Evolutionary conservation across 2,113 vertebrate genomes (phyloP).

Genomic region (Manacus vitellinus): DNA sequence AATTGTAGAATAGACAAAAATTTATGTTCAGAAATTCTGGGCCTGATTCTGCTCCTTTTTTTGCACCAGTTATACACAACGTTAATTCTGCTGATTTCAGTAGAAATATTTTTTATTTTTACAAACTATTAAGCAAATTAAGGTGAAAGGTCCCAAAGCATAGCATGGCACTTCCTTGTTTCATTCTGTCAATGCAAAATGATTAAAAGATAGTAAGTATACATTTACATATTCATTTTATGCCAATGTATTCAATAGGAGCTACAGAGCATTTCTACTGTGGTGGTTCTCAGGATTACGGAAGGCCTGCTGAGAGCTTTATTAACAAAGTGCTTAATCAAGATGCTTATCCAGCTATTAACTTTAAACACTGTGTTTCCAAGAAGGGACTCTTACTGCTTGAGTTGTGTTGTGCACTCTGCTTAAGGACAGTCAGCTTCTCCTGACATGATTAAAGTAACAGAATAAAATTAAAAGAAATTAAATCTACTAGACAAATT

Average conservation of each 20-base stretch:
- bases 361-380: background rate
- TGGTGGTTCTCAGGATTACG: background rate
- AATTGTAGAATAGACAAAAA: conserved; percentile 40
- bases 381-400: background rate
- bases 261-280: background rate
- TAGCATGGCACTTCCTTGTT: background rate
- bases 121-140: background rate
- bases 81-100: background rate
- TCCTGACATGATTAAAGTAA: background rate
- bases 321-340: background rate
- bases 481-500: background rate
- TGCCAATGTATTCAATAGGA: background rate
- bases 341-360: background rate
- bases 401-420: background rate
- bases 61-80: background rate
- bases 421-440: background rate
- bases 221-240: background rate
- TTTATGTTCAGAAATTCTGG: background rate
- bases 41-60: conserved; percentile 24
- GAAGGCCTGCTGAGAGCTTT: conserved; percentile 7
- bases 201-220: background rate
- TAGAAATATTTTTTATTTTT: background rate
- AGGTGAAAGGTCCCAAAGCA: background rate
- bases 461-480: background rate
- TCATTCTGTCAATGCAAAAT: background rate